Evolutionary conservation across 2,888 invertebrate species (phyloP).

Genomic region (Mesochorus sp.): DNA sequence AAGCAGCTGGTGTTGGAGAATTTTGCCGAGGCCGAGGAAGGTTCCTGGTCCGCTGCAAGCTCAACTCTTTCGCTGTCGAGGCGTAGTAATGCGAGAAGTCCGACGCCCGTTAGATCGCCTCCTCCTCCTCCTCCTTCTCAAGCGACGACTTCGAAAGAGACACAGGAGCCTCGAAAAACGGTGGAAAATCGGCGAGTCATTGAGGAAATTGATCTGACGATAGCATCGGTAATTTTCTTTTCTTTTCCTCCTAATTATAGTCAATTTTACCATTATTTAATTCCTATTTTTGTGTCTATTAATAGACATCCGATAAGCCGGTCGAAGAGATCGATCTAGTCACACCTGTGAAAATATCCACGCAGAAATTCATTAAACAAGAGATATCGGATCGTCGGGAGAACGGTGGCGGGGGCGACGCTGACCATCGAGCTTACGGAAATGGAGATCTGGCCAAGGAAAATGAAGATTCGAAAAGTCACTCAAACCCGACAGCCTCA

Average conservation of each 20-base stretch:
- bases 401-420: constrained; percentile 59
- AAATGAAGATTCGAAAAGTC: constrained; percentile 41
- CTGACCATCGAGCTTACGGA: constrained; percentile 11
- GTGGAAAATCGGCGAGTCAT: constrained; percentile 19
- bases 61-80: constrained; percentile 71
- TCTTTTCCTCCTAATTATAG: not conserved
- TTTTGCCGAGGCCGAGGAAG: constrained; percentile 82
- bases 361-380: constrained; percentile 60
- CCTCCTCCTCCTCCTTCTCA: not conserved
- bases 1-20: constrained; percentile 85
- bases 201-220: constrained; percentile 67
- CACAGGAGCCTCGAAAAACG: constrained; percentile 5
- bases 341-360: constrained; percentile 65
- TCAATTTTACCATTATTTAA: not conserved
- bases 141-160: not conserved
- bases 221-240: constrained; percentile 65
- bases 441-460: constrained; percentile 35
- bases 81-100: constrained; percentile 69
- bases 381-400: constrained; percentile 59
- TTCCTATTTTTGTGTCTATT: not conserved
- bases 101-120: constrained; percentile 75
- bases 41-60: constrained; percentile 70
- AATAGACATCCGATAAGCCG: constrained; percentile 7
- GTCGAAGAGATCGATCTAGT: constrained; percentile 69
- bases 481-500: not conserved